phyloP scores from a whole-genome alignment of 2,113 vertebrate species.

The Opisthocomus hoazin region DNA sequence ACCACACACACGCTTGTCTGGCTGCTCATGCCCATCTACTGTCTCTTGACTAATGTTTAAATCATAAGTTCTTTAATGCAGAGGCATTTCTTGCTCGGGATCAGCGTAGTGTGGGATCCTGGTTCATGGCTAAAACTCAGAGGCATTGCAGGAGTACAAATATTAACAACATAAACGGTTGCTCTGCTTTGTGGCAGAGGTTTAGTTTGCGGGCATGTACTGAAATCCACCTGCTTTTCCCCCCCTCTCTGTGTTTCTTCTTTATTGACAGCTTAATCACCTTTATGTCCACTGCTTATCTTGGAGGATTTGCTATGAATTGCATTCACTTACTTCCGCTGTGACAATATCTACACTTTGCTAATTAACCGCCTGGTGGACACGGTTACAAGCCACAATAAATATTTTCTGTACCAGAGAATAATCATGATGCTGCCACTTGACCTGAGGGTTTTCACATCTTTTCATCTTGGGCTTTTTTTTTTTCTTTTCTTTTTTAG shows the following conservation, averaged over 20 bases:
- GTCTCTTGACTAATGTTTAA: conserved; percentile 5
- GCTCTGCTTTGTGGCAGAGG: background rate
- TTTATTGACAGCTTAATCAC: conserved; percentile 53
- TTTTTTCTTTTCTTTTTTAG: background rate
- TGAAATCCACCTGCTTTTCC: background rate
- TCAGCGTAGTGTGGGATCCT: background rate
- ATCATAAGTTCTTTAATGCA: conserved; percentile 5
- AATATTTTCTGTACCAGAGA: conserved; percentile 3
- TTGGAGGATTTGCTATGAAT: conserved; percentile 31
- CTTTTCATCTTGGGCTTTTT: background rate
- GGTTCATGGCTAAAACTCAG: background rate
- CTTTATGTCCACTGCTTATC: conserved; percentile 23
- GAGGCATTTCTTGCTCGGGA: background rate
- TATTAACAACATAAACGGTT: background rate
- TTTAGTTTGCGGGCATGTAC: background rate
- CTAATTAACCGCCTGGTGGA: conserved; percentile 42
- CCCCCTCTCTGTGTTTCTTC: background rate
- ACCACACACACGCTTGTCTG: background rate
- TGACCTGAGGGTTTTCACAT: background rate
- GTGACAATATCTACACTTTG: background rate
- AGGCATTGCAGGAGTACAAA: background rate
- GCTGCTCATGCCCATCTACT: background rate
- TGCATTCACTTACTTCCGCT: background rate
- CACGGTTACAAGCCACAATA: conserved; percentile 14
- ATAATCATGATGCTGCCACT: background rate